Base-by-base conservation (phyloP, 2,888 invertebrate species). In the Phorcus lineatus region DNA sequence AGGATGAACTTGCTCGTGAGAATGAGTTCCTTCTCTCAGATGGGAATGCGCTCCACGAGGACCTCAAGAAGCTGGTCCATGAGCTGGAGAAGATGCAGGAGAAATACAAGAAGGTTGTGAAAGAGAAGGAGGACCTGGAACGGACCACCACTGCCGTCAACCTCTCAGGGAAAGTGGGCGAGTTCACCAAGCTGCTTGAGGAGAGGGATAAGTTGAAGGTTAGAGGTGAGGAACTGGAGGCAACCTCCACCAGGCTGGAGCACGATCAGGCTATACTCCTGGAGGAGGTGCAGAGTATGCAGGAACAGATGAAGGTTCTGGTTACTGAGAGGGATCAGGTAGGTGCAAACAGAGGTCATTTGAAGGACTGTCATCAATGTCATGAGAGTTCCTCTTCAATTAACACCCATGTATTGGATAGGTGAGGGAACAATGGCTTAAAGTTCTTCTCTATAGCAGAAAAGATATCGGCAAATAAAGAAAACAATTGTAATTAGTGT, bases 41-140 rank as follows among this genome's bases (percentile, higher is more conserved):
- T 81, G 88, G 88, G 53, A 89, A 90, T 82, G 87, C 88, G 9
- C 88, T 91, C 84, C 89, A 90, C 83, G 89, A 89, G 79, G 89
- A 90, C 82, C 85, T 91, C 66, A 89, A 89, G 81, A 89, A 90
- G 82, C 82, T 90, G 70, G 88, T 89, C 6, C 85, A 87, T 66
- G 90, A 91, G 82, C 83, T 90, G 31, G 90, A 90, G 83, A 88
- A 88, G 76, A 83, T 91, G 67, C 90, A 91, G 83, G 88, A 88
- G 53, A 85, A 88, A 74, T 85, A 88, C 77, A 85, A 86, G 78
- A 82, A 80, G 13, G 79, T 87, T 16, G 40, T 80, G 24, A 81
- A 85, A 36, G 90, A 90, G 80, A 89, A 88, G 66, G 89, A 89
- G 52, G 89, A 89, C 70, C 57, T 89, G 54, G 89, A 88, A 66